Base-by-base conservation (phyloP, 2,888 invertebrate genomes). In the Drosophila paranaensis region DNA sequence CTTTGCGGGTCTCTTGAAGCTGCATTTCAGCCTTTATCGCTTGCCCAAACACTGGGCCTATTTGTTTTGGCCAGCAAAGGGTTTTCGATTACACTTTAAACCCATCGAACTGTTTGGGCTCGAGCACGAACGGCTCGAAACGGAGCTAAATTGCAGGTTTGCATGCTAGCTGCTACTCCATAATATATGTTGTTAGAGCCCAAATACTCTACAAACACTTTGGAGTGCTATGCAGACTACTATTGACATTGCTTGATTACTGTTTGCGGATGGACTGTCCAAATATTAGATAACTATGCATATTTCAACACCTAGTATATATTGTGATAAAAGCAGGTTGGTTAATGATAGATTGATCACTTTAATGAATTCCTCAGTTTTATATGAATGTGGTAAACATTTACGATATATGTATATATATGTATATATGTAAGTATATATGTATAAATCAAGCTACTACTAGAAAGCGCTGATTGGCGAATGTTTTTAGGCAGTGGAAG, bases 61-160 rank as follows among this genome's bases (percentile, higher is more conserved):
- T 82, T 84, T 75, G 77, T 57, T 78, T 74, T 81, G 71, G 71
- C 74, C 84, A 77, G 33, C 68, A 46, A 82, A 73, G 76, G 82
- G 82, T 65, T 77, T 78, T 69, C 53, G 67, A 55, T 82, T 73
- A 75, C 80, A 74, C 64, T 82, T 71, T 60, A 73, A 66, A 57
- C 48, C 63, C 64, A 61, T 51, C 46, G 57, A 58, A 35, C 30
- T 27, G 20, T 25, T 53, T 30, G 54, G 71, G 72, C 70, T 71
- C 64, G 76, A 54, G 33, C 57, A 57, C 53, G 60, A 58, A 42
- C 58, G 43, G 66, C 46, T 71, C 45, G 43, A 54, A 70, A 64
- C 67, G 51, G 10, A 60, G 56, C 64, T 57, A 84, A 84, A 84
- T 84, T 76, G 79, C 81, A 71, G 66, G 64, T 82, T 84, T 57